A percentile compares a stretch with the other conserved stretches of the same genome.
phyloP scores from a whole-genome alignment of 2,888 invertebrate genomes.

The Anticlea derivata region DNA sequence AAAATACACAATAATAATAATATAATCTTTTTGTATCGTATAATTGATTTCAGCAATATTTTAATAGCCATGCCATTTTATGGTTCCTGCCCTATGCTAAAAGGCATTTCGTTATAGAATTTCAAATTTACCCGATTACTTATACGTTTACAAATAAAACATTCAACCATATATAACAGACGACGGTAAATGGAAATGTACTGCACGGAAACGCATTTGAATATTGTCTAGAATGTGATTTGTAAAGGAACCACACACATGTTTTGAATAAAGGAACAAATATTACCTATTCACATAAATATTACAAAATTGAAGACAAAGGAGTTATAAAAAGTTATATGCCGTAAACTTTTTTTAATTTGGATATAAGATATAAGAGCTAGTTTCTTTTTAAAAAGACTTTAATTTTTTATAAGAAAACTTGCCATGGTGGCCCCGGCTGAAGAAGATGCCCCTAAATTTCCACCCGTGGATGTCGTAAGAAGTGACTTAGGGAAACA shows the following conservation, averaged over 20 bases:
- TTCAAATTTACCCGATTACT: constrained; percentile 38
- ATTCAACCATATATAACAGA: constrained; percentile 39
- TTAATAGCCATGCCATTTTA: constrained; percentile 9
- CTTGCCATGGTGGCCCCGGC: no score
- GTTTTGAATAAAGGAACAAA: constrained; percentile 36
- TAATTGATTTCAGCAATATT: constrained; percentile 2
- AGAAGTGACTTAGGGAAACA: no score
- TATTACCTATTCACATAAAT: constrained; percentile 29
- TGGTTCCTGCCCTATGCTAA: constrained; percentile 17
- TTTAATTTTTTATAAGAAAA: no score
- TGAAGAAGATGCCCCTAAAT: no score
- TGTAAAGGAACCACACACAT: constrained; percentile 45
- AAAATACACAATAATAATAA: no score
- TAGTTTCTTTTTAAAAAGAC: no score
- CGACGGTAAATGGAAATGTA: constrained; percentile 54
- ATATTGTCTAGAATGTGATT: constrained; percentile 44
- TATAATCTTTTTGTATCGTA: constrained; percentile 3
- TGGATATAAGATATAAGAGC: no score
- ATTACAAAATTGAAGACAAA: constrained; percentile 22
- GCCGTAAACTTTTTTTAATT: constrained; percentile 14
- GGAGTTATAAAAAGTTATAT: constrained; percentile 18
- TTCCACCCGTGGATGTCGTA: no score
- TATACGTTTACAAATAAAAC: constrained; percentile 41
- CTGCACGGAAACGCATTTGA: constrained; percentile 54
- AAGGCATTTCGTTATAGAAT: constrained; percentile 25